Base-by-base conservation (phyloP, 2,113 vertebrate species). In the Uria aalge region DNA sequence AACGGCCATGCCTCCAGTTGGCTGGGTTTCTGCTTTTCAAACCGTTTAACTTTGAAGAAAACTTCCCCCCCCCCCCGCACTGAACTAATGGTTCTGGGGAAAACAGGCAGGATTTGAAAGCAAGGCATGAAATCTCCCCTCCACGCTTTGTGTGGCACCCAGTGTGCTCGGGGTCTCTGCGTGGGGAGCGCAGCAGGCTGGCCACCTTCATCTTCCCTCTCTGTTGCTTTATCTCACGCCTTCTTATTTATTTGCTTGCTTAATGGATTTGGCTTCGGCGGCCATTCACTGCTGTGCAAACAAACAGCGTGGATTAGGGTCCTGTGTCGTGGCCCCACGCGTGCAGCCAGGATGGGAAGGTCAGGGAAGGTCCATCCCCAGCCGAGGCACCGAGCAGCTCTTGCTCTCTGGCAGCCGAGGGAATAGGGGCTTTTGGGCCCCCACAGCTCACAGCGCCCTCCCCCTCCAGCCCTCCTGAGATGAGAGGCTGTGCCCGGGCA, bases 181-280 rank as follows among this genome's bases (percentile, higher is more conserved):
- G 17, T 71, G 92, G 90, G 82, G 81, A 82, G 64, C 26, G 0
- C 56, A 72, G 85, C 60, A 1, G 47, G 63, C 59, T 50, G 84
- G 43, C 64, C 73, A 59, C 93, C 94, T 85, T 78, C 77, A 78
- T 79, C 91, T 62, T 56, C 75, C 59, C 62, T 75, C 75, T n/a
- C 77, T 29, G 69, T 59, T 1, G 77, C 86, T 26, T 82, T 38
- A 14, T 68, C 86, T 71, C 64, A 50, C 8, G 20, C 77, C 66
- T 68, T 5, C 83, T 80, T 40, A 34, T 92, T 93, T 89, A 52
- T 92, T 85, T 89, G 60, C 94, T 74, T 4, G 34, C 76, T 60
- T 62, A 86, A 86, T 52, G 85, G 80, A 84, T 92, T 96, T 95
- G 92, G 52, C 89, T 87, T 38, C 9, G 0, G 81, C 64, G 50